Percentiles rank a stretch among this genome's conserved stretches.
These are phyloP conservation scores for Strix uralensis DNA, from an alignment of 2,113 vertebrate genomes.

Conservation along the genomic window DNA sequence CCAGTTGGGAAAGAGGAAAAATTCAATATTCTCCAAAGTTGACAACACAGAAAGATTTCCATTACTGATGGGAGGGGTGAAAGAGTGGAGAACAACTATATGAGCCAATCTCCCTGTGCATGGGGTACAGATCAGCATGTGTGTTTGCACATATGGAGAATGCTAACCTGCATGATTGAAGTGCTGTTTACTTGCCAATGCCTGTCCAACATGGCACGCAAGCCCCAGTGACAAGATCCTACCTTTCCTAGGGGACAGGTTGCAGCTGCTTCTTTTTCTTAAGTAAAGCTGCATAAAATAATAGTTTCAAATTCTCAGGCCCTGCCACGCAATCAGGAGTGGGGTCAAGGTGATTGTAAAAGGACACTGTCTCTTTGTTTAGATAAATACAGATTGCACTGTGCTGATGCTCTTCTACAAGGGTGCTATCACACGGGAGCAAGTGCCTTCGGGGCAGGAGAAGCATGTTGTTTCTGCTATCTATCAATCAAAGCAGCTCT, in stretches of 20 bases:
- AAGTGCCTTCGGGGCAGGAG: neutral
- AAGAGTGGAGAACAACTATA: neutral
- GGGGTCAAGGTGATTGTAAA: neutral
- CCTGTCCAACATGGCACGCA: neutral
- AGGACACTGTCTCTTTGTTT: neutral
- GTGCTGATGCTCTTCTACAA: rapidly evolving
- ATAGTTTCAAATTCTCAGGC: neutral
- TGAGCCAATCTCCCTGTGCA: neutral
- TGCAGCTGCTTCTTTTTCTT: neutral
- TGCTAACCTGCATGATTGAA: neutral
- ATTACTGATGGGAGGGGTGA: neutral
- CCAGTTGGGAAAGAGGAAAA: neutral
- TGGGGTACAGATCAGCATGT: neutral
- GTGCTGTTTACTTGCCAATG: neutral
- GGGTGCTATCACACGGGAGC: neutral
- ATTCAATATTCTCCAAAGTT: neutral
- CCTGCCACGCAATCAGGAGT: rapidly evolving
- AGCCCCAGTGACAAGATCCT: neutral
- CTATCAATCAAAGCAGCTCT: neutral
- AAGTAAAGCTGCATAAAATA: neutral
- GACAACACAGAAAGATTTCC: neutral
- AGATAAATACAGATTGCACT: neutral
- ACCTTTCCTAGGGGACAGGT: neutral
- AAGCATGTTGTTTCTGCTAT: neutral
- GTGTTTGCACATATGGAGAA: neutral